Conservation (phyloP, 2,113 vertebrate species). For the Pelusios castaneus region DNA sequence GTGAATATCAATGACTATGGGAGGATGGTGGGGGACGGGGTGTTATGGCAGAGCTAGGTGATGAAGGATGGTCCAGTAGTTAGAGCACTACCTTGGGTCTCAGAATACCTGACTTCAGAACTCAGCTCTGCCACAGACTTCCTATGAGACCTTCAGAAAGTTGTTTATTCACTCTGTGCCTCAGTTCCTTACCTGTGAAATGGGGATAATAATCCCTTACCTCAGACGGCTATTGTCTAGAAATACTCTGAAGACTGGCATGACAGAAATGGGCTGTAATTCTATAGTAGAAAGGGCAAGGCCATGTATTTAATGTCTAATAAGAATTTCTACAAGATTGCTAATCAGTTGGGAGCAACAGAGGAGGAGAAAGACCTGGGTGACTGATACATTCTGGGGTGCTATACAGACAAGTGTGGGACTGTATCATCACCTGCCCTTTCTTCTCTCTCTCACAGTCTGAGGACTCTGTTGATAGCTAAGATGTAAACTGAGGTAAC, state of each 20-base stretch:
- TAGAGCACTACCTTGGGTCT: not conserved
- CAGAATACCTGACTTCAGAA: not conserved
- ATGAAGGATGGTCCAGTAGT: not conserved
- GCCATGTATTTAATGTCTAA: not conserved
- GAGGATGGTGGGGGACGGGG: no score
- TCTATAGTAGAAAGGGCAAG: not conserved
- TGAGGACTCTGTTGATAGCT: no score
- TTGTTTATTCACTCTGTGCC: not conserved
- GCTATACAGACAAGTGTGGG: not conserved
- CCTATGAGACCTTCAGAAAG: not conserved
- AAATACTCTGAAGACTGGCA: not conserved
- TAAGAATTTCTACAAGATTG: not conserved
- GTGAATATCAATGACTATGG: not conserved
- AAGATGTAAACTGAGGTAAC: not conserved
- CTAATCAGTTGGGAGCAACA: not conserved
- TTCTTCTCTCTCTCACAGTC: not conserved
- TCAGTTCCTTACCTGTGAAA: not conserved
- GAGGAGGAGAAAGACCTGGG: not conserved
- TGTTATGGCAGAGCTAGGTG: not conserved
- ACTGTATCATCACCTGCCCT: not conserved
- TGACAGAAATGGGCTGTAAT: not conserved
- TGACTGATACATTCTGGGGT: not conserved
- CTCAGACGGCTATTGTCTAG: not conserved
- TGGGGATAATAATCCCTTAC: not conserved
- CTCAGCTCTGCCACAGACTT: fast-evolving